Evolutionary conservation across 2,888 invertebrate genomes (phyloP).

Genomic region (Epirrita christyi): DNA sequence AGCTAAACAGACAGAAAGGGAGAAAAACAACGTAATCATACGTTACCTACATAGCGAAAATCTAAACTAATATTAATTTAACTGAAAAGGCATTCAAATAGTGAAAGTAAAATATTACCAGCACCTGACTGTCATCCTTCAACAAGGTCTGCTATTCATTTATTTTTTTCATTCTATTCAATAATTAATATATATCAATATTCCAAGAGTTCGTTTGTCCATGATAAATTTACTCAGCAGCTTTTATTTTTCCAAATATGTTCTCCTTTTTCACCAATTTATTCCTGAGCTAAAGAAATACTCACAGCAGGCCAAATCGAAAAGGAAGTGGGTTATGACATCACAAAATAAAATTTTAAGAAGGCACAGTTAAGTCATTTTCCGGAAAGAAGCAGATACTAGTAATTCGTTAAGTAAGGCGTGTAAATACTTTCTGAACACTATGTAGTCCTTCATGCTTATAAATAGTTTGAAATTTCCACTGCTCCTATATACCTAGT

Average conservation of each 20-base stretch:
- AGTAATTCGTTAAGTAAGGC: not conserved
- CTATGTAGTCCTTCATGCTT: not conserved
- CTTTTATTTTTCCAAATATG: not conserved
- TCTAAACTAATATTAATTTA: constrained; percentile 7
- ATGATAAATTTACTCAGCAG: not conserved
- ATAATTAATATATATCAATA: too few relatives aligned
- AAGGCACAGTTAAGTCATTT: not conserved
- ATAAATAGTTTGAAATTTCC: not conserved
- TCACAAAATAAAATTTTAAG: constrained; percentile 5
- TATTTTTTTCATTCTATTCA: not conserved
- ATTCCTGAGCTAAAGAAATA: constrained; percentile 7
- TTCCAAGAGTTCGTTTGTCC: not conserved
- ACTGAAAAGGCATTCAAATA: not conserved
- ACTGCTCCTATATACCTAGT: constrained; percentile 13
- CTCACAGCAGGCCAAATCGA: constrained; percentile 2
- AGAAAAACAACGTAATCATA: constrained; percentile 23
- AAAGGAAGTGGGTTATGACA: constrained; percentile 7
- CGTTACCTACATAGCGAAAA: constrained; percentile 12
- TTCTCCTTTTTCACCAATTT: not conserved
- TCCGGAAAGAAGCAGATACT: constrained; percentile 1
- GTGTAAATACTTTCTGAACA: not conserved
- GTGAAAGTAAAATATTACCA: constrained; percentile 10
- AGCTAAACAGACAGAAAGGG: constrained; percentile 35
- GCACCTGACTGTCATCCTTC: constrained; percentile 1
- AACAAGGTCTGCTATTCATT: not conserved